phyloP scores from a whole-genome alignment of 2,113 vertebrate genomes.

The Azemiops feae region DNA sequence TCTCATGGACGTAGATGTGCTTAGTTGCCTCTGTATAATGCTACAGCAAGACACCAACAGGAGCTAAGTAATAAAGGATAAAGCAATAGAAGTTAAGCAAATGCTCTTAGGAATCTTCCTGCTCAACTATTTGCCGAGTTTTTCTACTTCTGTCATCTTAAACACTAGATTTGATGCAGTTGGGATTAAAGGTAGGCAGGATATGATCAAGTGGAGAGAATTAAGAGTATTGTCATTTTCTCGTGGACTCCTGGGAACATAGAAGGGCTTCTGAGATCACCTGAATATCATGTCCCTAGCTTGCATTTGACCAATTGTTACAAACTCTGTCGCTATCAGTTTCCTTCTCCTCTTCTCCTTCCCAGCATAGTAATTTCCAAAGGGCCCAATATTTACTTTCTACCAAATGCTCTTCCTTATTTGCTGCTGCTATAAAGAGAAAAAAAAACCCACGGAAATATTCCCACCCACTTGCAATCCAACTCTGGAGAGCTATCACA shows the following conservation, averaged over 20 bases:
- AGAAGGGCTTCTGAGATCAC: not conserved
- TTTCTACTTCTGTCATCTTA: not conserved
- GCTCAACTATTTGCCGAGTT: not conserved
- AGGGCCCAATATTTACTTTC: not conserved
- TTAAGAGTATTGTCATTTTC: not conserved
- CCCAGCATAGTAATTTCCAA: not conserved
- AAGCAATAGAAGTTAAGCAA: not conserved
- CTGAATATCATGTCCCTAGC: not conserved
- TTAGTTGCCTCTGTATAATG: not conserved
- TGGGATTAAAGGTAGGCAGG: not conserved
- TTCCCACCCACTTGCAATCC: not conserved
- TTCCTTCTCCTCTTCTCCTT: not conserved
- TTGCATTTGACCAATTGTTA: not conserved
- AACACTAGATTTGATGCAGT: not conserved
- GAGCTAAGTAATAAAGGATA: not conserved
- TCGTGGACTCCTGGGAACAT: not conserved
- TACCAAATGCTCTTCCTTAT: not conserved
- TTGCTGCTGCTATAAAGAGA: not conserved
- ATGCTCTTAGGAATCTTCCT: not conserved
- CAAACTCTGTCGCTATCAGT: not conserved
- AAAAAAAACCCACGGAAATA: not conserved
- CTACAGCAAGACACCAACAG: not conserved
- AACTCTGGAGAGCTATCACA: not conserved
- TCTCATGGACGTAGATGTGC: not conserved
- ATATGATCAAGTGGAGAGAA: not conserved